phyloP scores from a whole-genome alignment of 2,888 invertebrate genomes.

The Eutolmus rufibarbis region DNA sequence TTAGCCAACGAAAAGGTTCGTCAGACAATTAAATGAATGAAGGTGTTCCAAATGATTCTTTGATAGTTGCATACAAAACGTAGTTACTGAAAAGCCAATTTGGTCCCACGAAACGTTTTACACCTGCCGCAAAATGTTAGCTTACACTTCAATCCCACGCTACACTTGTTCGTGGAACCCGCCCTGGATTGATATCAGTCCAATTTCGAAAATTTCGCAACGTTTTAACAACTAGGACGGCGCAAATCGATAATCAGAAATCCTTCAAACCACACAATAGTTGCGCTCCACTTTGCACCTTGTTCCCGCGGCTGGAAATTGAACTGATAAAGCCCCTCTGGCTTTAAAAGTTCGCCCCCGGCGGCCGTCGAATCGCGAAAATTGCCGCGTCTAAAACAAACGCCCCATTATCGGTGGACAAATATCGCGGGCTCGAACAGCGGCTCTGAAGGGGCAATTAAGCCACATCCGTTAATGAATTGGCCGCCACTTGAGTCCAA shows the following conservation, averaged over 20 bases:
- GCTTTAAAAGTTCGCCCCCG: background rate
- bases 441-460: background rate
- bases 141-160: background rate
- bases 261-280: background rate
- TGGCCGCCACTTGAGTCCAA: background rate
- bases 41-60: background rate
- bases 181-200: background rate
- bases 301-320: background rate
- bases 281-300: background rate
- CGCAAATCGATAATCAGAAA: background rate
- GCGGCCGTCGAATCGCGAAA: background rate
- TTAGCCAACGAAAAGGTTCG: no score
- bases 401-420: background rate
- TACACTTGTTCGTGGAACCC: background rate
- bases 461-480: slow-evolving; percentile 5
- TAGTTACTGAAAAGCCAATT: background rate
- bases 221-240: background rate
- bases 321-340: background rate
- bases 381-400: background rate
- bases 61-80: background rate
- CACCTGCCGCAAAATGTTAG: background rate
- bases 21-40: background rate
- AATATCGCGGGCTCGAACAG: background rate
- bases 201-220: background rate
- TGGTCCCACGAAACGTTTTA: background rate